Percentiles rank a stretch among this genome's conserved stretches.
These are phyloP conservation scores for Chloroclysta siterata DNA, from an alignment of 2,888 invertebrate species.

Conservation along the genomic window DNA sequence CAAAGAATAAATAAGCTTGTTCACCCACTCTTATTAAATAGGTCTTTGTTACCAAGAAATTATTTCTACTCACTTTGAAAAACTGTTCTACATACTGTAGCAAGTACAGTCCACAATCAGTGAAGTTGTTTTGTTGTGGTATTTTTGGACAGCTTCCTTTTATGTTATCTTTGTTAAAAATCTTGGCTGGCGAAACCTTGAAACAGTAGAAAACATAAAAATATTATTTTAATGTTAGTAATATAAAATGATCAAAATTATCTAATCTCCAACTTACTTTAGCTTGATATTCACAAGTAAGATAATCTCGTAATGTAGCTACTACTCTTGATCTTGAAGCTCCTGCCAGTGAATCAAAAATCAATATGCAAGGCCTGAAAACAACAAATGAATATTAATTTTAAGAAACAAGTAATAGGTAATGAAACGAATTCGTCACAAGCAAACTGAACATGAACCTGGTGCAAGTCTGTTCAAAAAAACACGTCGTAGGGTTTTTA, in stretches of 20 bases:
- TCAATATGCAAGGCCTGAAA: conserved; percentile 95
- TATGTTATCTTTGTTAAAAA: conserved; percentile 93
- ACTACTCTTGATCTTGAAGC: conserved; percentile 93
- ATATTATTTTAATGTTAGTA: not conserved
- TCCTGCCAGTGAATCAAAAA: conserved; percentile 97
- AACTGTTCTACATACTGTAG: conserved; percentile 98
- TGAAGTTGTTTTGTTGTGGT: conserved; percentile 98
- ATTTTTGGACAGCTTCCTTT: conserved; percentile 95
- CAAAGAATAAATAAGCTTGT: too few species aligned
- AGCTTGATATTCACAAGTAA: conserved; percentile 93
- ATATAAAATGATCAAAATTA: not conserved
- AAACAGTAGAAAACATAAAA: conserved; percentile 40
- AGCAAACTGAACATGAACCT: not conserved
- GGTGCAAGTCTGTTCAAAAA: too few species aligned
- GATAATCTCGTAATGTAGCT: conserved; percentile 95
- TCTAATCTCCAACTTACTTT: conserved; percentile 77
- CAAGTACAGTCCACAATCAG: conserved; percentile 98
- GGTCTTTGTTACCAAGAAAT: too few species aligned
- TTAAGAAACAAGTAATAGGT: not conserved
- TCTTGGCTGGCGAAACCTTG: conserved; percentile 85
- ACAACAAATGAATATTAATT: conserved; percentile 30
- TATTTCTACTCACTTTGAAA: conserved; percentile 87
- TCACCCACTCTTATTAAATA: too few species aligned
- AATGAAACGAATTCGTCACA: too few species aligned
- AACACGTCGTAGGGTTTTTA: too few species aligned